Conservation (phyloP, 2,113 vertebrate species). For the Balaenoptera acutorostrata region DNA sequence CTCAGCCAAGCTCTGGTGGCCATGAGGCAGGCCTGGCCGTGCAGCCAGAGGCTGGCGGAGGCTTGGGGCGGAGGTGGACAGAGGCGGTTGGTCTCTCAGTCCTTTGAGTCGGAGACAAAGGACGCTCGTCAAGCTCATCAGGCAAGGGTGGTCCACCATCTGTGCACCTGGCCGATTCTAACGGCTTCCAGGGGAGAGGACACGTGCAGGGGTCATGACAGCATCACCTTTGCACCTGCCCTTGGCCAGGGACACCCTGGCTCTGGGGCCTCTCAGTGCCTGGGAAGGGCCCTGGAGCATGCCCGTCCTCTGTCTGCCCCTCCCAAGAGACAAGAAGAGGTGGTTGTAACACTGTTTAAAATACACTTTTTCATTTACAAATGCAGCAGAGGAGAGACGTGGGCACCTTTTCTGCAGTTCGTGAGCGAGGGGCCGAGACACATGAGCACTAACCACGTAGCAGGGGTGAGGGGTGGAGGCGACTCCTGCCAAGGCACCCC, state of each 20-base stretch:
- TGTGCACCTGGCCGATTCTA: neutral
- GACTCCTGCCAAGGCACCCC: neutral
- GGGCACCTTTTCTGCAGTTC: neutral
- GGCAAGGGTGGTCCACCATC: neutral
- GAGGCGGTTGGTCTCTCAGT: neutral
- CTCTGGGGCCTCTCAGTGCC: neutral
- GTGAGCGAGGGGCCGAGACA: neutral
- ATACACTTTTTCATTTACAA: neutral
- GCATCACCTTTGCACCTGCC: neutral
- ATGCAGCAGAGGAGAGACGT: neutral
- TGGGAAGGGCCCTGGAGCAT: neutral
- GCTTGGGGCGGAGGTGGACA: neutral
- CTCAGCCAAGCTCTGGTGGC: slow-evolving; percentile 9
- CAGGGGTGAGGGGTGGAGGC: neutral
- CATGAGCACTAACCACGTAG: neutral
- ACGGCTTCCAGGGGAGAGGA: neutral
- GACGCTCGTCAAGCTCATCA: neutral
- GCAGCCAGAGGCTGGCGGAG: slow-evolving; percentile 18
- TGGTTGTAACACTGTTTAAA: neutral
- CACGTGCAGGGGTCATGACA: slow-evolving; percentile 1
- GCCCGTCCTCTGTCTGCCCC: neutral
- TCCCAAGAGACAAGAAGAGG: neutral
- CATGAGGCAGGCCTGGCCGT: neutral
- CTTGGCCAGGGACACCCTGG: neutral
- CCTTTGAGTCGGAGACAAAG: neutral